phyloP scores from a whole-genome alignment of 1,140 invertebrate genomes.

The Globodera ellingtonae region DNA sequence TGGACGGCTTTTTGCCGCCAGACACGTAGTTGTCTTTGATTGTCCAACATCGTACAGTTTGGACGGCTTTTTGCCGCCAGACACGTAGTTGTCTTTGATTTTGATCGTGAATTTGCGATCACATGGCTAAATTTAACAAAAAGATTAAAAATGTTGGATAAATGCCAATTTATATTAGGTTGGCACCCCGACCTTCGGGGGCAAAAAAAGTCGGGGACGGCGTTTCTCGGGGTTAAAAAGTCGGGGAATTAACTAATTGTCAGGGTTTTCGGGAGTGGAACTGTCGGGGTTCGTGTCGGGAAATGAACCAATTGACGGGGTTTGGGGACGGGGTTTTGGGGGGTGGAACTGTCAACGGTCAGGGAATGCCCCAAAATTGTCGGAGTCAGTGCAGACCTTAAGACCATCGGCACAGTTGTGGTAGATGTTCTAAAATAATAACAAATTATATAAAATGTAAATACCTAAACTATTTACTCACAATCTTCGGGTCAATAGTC shows the following conservation, averaged over 20 bases:
- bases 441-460: not conserved
- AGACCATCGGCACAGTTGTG: conserved; percentile 57
- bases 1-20: conserved; percentile 44
- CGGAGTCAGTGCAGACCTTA: conserved; percentile 17
- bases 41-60: conserved; percentile 57
- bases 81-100: conserved; percentile 61
- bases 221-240: too few relatives aligned
- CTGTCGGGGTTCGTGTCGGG: too few relatives aligned
- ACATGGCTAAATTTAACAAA: conserved; percentile 46
- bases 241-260: too few relatives aligned
- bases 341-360: too few relatives aligned
- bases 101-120: conserved; percentile 57
- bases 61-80: conserved; percentile 45
- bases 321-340: too few relatives aligned
- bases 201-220: too few relatives aligned
- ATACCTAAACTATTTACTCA: not conserved
- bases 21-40: conserved; percentile 62
- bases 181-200: too few relatives aligned
- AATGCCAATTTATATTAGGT: too few relatives aligned
- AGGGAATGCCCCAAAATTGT: too few relatives aligned
- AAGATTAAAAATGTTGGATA: too few relatives aligned
- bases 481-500: conserved; percentile 60
- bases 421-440: conserved; percentile 50
- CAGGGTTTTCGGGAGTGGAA: too few relatives aligned
- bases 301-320: too few relatives aligned